Base-by-base conservation (phyloP, 2,113 vertebrate species). In the Pluvialis apricaria region DNA sequence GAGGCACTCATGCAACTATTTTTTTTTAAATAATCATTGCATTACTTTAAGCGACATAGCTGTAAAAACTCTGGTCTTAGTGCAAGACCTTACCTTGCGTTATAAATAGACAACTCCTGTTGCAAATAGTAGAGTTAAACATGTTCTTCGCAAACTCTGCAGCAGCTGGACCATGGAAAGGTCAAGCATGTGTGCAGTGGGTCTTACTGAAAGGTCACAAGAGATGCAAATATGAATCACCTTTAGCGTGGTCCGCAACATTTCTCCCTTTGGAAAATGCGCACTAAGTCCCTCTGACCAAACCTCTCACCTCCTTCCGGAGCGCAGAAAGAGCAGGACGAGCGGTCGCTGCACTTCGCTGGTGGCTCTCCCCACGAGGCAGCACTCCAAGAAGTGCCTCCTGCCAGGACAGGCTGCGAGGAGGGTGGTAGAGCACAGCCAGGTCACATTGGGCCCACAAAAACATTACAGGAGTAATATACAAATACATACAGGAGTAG, bases 141-240 rank as follows among this genome's bases (percentile, higher is more conserved):
- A 9, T 3, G 5, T 65, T 79, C 84, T 95, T 85, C 76, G 57
- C 65, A 85, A 87, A 61, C 52, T 60, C n/a, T 76, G 61, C 52
- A 82, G 57, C 84, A 91, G 38, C 91, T 95, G 92, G 94, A 94
- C 94, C 26, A 28, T 4, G 15, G 87, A 96, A 97, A 96, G 93
- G 91, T 94, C 94, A 95, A 24, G 26, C 16, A 10, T 85, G 81
- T 97, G 78, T 95, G 57, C 84, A 76, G 31, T 82, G 45, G 83
- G 57, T 85, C 93, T 96, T 94, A 90, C 24, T 80, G 52, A 96
- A 97, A 97, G 73, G 91, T 87, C 82, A 76, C 57, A 85, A 58
- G 66, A 96, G 31, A 49, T 91, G 76, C 54, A 95, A 96, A 96
- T 70, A 95, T 32, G 19, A 80, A 42, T 65, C 73, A 87, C 66